Evolutionary conservation across 1,140 invertebrate genomes (phyloP), one percentile per base, ranked within the genome.

Genomic region (Drosophila malerkotliana): DNA sequence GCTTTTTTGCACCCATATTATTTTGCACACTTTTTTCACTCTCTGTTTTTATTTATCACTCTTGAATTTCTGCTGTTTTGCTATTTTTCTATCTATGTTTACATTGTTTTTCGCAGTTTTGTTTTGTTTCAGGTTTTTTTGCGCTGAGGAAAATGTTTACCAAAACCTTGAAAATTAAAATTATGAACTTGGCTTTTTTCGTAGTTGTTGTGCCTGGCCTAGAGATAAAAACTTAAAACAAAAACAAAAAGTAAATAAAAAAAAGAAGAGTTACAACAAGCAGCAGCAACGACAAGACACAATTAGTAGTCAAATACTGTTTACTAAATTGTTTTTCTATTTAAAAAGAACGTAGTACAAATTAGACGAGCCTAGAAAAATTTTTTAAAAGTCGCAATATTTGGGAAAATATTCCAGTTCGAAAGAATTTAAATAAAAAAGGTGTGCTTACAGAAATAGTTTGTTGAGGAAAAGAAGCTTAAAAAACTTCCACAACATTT

Each of bases 121-220:
- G 45, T 56, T 79, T 49, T 56, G 59, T 76, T 61, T 75, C 34
- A 12, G 3, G 10, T 64, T 74, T 84, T 73, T 64, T 77, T 60
- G 61, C 37, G 37, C 37, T n/a, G 37, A 41, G 37, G 54, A 67
- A 84, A 80, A 72, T 85, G 73, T 85, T 85, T 85, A 71, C 74
- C 61, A 57, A 75, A 87, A 85, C 81, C 82, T 85, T 85, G 82
- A 85, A 69, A 87, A 87, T 67, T 85, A 60, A 87, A 81, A 85
- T 87, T 68, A 78, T 85, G 82, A 81, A 87, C 81, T 85, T 85
- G 82, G 80, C 82, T 82, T 82, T 87, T 78, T 79, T 72, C 52
- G 57, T 52, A 60, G 41, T 54, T 60, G 30, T 37, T 63, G 24
- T 28, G 37, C 30, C 55, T 48, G 72, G 63, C 71, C 76, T 62